Evolutionary conservation across 1,140 invertebrate species (phyloP).

Genomic region (Brachystomella parvula): DNA sequence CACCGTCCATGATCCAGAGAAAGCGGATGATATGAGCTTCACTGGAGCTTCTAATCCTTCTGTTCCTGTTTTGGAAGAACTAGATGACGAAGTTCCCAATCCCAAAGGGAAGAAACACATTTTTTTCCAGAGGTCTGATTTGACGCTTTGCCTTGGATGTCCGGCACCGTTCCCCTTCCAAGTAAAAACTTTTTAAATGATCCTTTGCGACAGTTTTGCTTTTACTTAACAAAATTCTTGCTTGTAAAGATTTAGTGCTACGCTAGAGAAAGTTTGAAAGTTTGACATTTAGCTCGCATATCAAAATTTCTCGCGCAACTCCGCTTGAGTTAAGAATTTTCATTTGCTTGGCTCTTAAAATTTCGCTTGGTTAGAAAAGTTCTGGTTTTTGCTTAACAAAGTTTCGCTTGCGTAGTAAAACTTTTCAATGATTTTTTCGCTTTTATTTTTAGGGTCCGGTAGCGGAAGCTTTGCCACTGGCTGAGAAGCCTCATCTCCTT

Average conservation of each 20-base stretch:
- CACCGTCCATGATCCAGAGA: conserved; percentile 37
- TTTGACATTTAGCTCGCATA: too few species aligned
- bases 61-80: conserved; percentile 19
- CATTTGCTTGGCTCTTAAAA: too few species aligned
- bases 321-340: too few species aligned
- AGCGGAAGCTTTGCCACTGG: conserved; percentile 83
- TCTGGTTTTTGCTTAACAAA: too few species aligned
- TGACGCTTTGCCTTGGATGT: conserved; percentile 83
- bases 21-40: conserved; percentile 35
- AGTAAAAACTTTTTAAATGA: too few species aligned
- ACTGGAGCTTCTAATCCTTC: conserved; percentile 19
- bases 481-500: conserved; percentile 90
- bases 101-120: conserved; percentile 63
- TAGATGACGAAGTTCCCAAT: conserved; percentile 32
- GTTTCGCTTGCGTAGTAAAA: too few species aligned
- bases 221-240: too few species aligned
- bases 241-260: too few species aligned
- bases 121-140: conserved; percentile 92
- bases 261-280: too few species aligned
- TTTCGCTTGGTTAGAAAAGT: too few species aligned
- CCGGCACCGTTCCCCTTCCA: conserved; percentile 88
- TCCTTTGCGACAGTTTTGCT: too few species aligned
- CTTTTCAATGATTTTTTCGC: neutral
- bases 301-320: too few species aligned
- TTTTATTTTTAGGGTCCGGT: conserved; percentile 64